phyloP scores from a whole-genome alignment of 2,797 vertebrate species.

The Gymnodraco acuticeps region DNA sequence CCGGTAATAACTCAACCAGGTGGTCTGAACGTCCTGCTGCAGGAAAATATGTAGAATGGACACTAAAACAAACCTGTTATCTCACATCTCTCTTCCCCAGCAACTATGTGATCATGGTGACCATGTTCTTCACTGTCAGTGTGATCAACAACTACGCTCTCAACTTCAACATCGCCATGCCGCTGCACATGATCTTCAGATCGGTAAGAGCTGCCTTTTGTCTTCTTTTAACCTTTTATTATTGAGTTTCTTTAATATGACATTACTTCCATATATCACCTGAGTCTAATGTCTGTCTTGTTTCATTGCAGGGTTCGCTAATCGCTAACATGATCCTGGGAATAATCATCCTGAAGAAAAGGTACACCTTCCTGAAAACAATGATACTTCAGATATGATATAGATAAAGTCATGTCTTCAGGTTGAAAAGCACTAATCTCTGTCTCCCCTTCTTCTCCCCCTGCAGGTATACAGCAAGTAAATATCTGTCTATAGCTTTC shows the following conservation, averaged over 20 bases:
- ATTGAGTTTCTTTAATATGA: neutral
- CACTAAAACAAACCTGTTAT: neutral
- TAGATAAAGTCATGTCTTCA: neutral
- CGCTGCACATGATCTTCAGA: slow-evolving; percentile 99
- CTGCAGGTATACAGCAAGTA: slow-evolving; percentile 91
- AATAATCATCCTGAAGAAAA: slow-evolving; percentile 96
- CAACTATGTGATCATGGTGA: slow-evolving; percentile 95
- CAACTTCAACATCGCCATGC: slow-evolving; percentile 98
- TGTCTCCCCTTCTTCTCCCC: slow-evolving; percentile 26
- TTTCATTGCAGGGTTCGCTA: slow-evolving; percentile 90
- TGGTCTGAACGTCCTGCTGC: neutral
- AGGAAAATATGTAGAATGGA: neutral
- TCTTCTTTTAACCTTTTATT: neutral
- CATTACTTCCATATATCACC: neutral
- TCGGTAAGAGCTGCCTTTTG: slow-evolving; percentile 86
- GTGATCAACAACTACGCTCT: slow-evolving; percentile 98
- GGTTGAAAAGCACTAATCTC: neutral
- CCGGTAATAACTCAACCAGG: slow-evolving; percentile 77
- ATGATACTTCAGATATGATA: neutral
- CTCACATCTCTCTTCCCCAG: slow-evolving; percentile 62
- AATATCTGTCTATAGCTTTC: slow-evolving; percentile 92
- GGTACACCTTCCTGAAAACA: slow-evolving; percentile 80
- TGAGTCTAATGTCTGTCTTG: neutral
- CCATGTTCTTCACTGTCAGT: slow-evolving; percentile 98
- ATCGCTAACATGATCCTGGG: slow-evolving; percentile 98